Evolutionary conservation across 1,140 invertebrate genomes (phyloP), one percentile per base, ranked within the genome.

Genomic region (Drosophila pseudoobscura): DNA sequence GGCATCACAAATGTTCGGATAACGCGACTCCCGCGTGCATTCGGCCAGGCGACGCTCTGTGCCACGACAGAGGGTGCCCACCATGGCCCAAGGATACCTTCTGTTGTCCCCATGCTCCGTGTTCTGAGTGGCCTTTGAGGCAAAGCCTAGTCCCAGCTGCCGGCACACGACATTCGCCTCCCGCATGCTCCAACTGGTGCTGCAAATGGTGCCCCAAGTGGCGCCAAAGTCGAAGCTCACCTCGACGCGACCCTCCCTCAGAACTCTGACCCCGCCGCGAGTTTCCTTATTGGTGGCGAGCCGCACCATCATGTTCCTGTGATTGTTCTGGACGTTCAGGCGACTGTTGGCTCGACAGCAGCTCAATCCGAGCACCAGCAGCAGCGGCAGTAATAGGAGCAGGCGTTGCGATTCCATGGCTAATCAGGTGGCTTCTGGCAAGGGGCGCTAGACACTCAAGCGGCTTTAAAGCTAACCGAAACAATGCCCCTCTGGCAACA

Each of bases 91-190:
- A 3, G 92, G 92, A 1, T 93, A 92, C 6, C 84, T 76, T n/a
- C 92, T 92, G 20, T 77, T 90, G 13, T 94, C 94, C 3, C 95
- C 95, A 76, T 96, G 96, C 80, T 93, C 95, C 68, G 95, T 94
- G 17, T 95, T 91, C 39, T 63, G 41, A 2, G 6, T 24, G 1
- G 96, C 96, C 74, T 94, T 94, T 56, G 94, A 94, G 1, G 97
- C 96, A 78, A 94, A 97, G 0, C 96, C 96, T 0, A 96, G 90
- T 6, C 94, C 94, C 13, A 97, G 87, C 82, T 96, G 94, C 22
- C 94, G 93, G 84, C 97, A 99, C 46, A 97, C 94, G 1, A 97
- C 96, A 70, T 93, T 94, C 0, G 96, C 97, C 92, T 98, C 97
- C 43, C 96, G 93, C 0, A 97, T 87, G 6, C 96, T 95, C 97